Evolutionary conservation across 2,888 invertebrate genomes (phyloP).

Genomic region (Taphrorychus bicolor): DNA sequence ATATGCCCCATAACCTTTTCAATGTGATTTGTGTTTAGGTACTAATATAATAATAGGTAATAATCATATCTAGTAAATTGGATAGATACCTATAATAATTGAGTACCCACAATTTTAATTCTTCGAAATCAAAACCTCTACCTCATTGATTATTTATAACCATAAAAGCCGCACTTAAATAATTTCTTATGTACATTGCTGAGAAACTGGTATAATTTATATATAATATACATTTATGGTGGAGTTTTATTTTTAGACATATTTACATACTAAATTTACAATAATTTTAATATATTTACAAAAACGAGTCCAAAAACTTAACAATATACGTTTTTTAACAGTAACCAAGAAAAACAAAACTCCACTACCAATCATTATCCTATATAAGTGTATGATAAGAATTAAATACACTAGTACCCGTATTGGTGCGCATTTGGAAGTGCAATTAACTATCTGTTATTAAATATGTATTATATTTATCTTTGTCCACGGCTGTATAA

Average conservation of each 20-base stretch:
- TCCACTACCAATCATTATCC: background rate
- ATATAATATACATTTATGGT: no score
- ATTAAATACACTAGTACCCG: slow-evolving; percentile 27
- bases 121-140: no score
- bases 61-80: no score
- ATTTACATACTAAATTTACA: background rate
- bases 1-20: no score
- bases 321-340: slow-evolving; percentile 8
- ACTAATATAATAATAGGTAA: no score
- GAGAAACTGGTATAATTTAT: background rate
- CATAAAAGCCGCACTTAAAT: no score
- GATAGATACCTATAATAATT: no score
- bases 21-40: no score
- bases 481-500: no score
- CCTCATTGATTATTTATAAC: no score
- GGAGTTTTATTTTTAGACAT: background rate
- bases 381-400: background rate
- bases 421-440: slow-evolving; percentile 38
- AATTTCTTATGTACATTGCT: no score
- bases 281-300: slow-evolving; percentile 25
- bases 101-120: no score
- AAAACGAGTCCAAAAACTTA: slow-evolving; percentile 30
- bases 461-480: slow-evolving; percentile 19
- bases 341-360: background rate
- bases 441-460: slow-evolving; percentile 19